Evolutionary conservation across 2,113 vertebrate genomes (phyloP).

Genomic region (Pagrus major): DNA sequence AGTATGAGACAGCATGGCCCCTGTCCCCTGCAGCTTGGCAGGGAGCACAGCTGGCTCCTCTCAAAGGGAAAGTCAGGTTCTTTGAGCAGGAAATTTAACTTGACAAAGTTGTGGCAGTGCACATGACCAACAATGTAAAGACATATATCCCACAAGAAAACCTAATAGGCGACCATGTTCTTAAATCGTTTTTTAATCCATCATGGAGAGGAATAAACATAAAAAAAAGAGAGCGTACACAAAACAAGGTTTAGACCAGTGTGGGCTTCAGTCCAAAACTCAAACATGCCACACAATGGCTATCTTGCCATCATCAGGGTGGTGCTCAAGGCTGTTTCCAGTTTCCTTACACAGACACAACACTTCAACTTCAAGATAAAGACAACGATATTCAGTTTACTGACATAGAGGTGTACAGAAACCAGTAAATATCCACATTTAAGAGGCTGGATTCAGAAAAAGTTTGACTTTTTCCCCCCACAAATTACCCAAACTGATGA

Average conservation of each 20-base stretch:
- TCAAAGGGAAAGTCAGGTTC: conserved; percentile 43
- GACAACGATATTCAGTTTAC: too few relatives aligned
- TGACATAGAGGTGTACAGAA: too few relatives aligned
- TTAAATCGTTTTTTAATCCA: not conserved
- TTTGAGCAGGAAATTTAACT: conserved; percentile 59
- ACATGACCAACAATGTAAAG: conserved; percentile 18
- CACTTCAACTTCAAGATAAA: too few relatives aligned
- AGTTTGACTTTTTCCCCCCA: too few relatives aligned
- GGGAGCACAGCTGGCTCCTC: conserved; percentile 52
- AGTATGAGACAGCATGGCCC: conserved; percentile 67
- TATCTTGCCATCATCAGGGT: not conserved
- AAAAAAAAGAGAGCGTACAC: too few relatives aligned
- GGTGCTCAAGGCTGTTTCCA: not conserved
- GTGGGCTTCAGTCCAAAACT: not conserved
- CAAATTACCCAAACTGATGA: too few relatives aligned
- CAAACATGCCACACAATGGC: not conserved
- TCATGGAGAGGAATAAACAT: too few relatives aligned
- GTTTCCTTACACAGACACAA: not conserved
- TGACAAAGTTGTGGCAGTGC: conserved; percentile 17
- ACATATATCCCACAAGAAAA: not conserved
- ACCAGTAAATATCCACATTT: too few relatives aligned
- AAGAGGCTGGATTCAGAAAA: too few relatives aligned
- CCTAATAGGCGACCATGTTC: not conserved
- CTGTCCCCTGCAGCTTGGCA: conserved; percentile 72
- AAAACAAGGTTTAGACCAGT: too few relatives aligned